These are phyloP conservation scores for Brachionichthys hirsutus DNA, from an alignment of 2,113 vertebrate species.

Conservation along the genomic window DNA sequence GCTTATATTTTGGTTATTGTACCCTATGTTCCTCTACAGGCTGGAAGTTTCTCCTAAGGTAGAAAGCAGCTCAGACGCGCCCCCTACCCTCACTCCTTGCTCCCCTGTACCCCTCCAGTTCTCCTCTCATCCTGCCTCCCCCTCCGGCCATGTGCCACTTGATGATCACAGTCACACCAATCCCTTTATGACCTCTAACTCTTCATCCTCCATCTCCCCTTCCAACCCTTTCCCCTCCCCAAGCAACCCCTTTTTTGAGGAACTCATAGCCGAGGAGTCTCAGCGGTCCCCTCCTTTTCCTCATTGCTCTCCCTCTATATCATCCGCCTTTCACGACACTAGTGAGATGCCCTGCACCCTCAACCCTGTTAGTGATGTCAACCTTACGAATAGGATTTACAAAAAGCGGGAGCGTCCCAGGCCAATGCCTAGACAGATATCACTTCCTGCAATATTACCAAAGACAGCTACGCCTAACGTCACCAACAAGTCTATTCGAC, in stretches of 20 bases:
- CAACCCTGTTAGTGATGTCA: slow-evolving; percentile 52
- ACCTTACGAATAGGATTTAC: slow-evolving; percentile 39
- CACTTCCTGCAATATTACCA: slow-evolving; percentile 67
- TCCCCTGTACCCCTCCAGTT: slow-evolving; percentile 67
- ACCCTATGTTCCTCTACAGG: slow-evolving; percentile 94
- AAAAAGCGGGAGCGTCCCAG: slow-evolving; percentile 69
- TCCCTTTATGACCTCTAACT: slow-evolving; percentile 64
- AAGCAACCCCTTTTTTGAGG: slow-evolving; percentile 92
- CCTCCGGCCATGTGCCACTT: slow-evolving; percentile 61
- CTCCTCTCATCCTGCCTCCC: slow-evolving; percentile 68
- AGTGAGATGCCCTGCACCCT: slow-evolving; percentile 64
- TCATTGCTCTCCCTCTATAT: slow-evolving; percentile 78
- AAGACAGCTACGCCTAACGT: slow-evolving; percentile 33
- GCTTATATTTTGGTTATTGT: slow-evolving; percentile 72
- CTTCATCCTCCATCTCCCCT: slow-evolving; percentile 76
- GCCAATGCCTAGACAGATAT: slow-evolving; percentile 74
- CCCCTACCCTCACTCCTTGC: slow-evolving; percentile 76
- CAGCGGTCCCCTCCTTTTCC: slow-evolving; percentile 87
- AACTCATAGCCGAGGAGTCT: slow-evolving; percentile 85
- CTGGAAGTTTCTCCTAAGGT: slow-evolving; percentile 97
- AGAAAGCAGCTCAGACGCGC: slow-evolving; percentile 91
- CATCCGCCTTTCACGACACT: slow-evolving; percentile 60
- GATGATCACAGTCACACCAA: slow-evolving; percentile 63
- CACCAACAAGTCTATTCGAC: slow-evolving; percentile 44
- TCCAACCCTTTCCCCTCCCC: slow-evolving; percentile 89